A percentile compares a stretch with the other conserved stretches of the same genome.
Evolutionary conservation across 1,140 invertebrate genomes (phyloP).

Genomic region (Campoletis sonorensis): DNA sequence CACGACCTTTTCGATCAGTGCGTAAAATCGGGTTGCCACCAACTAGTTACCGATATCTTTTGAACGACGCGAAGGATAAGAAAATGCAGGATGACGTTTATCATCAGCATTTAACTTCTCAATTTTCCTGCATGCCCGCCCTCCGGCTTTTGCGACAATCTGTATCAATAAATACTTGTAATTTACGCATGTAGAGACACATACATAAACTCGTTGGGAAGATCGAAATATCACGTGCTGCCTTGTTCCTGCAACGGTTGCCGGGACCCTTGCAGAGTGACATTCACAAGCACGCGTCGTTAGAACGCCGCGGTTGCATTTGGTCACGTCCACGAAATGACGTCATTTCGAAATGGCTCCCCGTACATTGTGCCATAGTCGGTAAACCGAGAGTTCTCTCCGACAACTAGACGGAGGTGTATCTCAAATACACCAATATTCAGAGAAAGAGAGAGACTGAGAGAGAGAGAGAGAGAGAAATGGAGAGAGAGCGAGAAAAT

Average conservation of each 20-base stretch:
- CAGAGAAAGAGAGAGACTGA: neutral
- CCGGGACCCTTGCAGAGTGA: neutral
- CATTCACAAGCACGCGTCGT: constrained; percentile 3
- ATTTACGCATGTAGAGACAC: neutral
- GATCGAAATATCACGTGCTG: constrained; percentile 22
- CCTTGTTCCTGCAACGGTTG: constrained; percentile 12
- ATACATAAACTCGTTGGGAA: neutral
- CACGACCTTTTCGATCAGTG: too few species aligned
- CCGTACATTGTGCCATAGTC: neutral
- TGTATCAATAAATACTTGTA: too few species aligned
- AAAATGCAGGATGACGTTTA: too few species aligned
- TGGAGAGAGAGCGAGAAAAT: neutral
- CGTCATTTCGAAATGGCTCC: constrained; percentile 32
- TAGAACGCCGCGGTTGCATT: constrained; percentile 32
- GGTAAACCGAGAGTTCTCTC: constrained; percentile 7
- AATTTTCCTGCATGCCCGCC: too few species aligned
- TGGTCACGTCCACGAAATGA: constrained; percentile 39
- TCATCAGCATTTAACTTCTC: too few species aligned
- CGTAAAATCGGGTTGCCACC: too few species aligned
- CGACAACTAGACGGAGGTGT: constrained; percentile 27
- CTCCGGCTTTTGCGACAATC: too few species aligned
- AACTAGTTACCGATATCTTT: too few species aligned
- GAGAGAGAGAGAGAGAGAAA: neutral
- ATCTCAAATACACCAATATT: neutral
- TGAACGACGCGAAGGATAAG: too few species aligned